These are phyloP conservation scores for Papilio helenus DNA, from an alignment of 1,140 invertebrate species.

Conservation along the genomic window DNA sequence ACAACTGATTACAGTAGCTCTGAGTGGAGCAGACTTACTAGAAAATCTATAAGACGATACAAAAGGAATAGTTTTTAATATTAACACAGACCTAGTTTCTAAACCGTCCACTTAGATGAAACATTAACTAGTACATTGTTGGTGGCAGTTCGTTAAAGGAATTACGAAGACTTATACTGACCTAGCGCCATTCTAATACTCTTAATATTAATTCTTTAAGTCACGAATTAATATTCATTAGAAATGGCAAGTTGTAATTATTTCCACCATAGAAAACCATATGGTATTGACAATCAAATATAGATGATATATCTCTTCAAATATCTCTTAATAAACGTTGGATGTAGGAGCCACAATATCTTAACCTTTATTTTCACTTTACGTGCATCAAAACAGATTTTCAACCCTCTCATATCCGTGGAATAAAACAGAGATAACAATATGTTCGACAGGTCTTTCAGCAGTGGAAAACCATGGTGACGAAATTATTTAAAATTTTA, in stretches of 20 bases:
- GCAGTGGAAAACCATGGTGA: too few relatives aligned
- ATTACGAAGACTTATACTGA: slow-evolving; percentile 40
- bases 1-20: background rate
- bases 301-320: background rate
- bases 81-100: background rate
- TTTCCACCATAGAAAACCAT: background rate
- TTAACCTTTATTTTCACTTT: background rate
- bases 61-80: background rate
- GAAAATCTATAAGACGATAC: too few relatives aligned
- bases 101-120: background rate
- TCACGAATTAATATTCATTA: slow-evolving; percentile 15
- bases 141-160: slow-evolving; percentile 33
- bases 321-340: background rate
- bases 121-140: slow-evolving; percentile 29
- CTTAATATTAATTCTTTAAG: slow-evolving; percentile 34
- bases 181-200: slow-evolving; percentile 36
- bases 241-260: background rate
- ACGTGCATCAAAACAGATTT: background rate
- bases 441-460: background rate
- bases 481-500: background rate
- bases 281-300: background rate
- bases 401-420: background rate
- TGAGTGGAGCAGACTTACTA: too few relatives aligned
- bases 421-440: background rate
- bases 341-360: background rate